A percentile compares a stretch with the other conserved stretches of the same genome.
phyloP scores from a whole-genome alignment of 2,797 vertebrate species.

The Tympanoctomys barrerae region DNA sequence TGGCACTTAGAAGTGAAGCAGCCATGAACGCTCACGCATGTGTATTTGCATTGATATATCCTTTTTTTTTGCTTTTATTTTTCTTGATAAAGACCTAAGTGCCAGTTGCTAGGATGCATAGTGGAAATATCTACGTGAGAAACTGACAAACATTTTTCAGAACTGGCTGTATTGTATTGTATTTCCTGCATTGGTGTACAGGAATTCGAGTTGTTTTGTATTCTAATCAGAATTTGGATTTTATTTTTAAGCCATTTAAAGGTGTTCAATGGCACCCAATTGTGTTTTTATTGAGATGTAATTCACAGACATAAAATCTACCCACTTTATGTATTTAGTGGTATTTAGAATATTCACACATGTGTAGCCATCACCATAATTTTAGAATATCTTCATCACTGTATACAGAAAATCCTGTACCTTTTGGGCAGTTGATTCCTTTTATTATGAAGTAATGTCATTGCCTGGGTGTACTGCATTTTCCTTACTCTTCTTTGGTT shows the following conservation, averaged over 20 bases:
- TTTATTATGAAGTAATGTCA: not conserved
- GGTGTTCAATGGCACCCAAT: not conserved
- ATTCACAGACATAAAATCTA: not conserved
- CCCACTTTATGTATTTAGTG: not conserved
- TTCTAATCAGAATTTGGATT: not conserved
- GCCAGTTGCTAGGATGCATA: not conserved
- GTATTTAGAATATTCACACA: not conserved
- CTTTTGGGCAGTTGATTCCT: not conserved
- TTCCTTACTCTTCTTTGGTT: not conserved
- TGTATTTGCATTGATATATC: not conserved
- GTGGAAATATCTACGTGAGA: not conserved
- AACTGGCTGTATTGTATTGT: not conserved
- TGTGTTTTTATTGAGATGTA: not conserved
- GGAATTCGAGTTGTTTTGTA: not conserved
- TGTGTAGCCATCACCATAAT: not conserved
- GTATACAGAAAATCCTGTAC: not conserved
- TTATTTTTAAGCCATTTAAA: slow-evolving; percentile 29
- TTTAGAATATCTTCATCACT: slow-evolving; percentile 1
- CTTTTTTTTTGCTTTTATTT: not conserved
- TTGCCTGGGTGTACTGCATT: not conserved
- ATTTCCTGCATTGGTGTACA: not conserved
- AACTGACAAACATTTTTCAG: not conserved
- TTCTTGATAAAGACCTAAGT: not conserved
- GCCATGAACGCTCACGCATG: not conserved
- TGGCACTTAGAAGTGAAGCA: not conserved